Evolutionary conservation across 2,888 invertebrate genomes (phyloP).

Genomic region (Andrena marginata): DNA sequence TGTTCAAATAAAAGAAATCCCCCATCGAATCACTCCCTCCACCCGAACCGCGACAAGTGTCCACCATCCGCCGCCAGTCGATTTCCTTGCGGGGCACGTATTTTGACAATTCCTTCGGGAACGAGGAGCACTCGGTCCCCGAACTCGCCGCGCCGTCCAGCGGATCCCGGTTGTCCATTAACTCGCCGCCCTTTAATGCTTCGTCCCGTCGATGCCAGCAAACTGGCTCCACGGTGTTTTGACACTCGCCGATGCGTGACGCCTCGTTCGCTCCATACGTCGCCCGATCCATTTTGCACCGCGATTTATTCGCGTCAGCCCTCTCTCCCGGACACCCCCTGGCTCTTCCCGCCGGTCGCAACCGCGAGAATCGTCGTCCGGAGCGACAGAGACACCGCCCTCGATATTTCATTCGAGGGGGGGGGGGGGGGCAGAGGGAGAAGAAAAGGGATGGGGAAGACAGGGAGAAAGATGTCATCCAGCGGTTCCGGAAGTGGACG

Average conservation of each 20-base stretch:
- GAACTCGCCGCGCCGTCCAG: conserved; percentile 22
- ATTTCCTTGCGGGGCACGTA: conserved; percentile 29
- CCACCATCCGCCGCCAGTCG: conserved; percentile 29
- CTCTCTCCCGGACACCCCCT: conserved; percentile 8
- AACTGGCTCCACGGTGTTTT: conserved; percentile 69
- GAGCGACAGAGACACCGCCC: conserved; percentile 47
- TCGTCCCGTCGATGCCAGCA: conserved; percentile 44
- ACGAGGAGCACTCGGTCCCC: background rate
- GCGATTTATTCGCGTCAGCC: conserved; percentile 71
- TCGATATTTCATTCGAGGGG: conserved; percentile 72
- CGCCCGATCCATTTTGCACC: conserved; percentile 78
- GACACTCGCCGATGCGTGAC: conserved; percentile 79
- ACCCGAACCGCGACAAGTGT: conserved; percentile 10
- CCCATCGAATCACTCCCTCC: background rate
- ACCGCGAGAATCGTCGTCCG: conserved; percentile 51
- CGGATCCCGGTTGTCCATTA: conserved; percentile 70
- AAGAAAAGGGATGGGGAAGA: conserved; percentile 11
- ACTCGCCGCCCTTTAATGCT: conserved; percentile 71
- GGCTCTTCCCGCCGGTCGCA: conserved; percentile 1
- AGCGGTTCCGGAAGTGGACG: conserved; percentile 73
- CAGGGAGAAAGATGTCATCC: conserved; percentile 35
- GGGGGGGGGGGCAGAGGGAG: conserved; percentile 19
- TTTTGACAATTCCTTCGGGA: conserved; percentile 60
- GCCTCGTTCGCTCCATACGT: conserved; percentile 66
- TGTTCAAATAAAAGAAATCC: background rate